These are phyloP conservation scores for Geophilus truncorum DNA, from an alignment of 2,888 invertebrate genomes.

Conservation along the genomic window DNA sequence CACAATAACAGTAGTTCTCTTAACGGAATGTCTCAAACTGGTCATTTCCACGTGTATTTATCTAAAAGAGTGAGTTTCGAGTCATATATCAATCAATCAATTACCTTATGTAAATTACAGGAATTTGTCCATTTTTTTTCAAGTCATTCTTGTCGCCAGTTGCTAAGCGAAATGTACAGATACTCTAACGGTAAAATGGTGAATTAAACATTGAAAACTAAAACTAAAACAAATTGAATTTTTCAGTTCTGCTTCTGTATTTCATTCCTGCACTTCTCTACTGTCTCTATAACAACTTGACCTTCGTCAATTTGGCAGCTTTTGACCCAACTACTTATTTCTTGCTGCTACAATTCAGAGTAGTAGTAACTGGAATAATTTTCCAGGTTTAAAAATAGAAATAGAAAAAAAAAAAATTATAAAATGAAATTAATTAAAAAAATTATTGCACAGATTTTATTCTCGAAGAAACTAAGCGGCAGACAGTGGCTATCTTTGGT, in stretches of 20 bases:
- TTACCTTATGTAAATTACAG: neutral
- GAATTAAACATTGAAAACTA: neutral
- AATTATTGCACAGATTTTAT: constrained; percentile 62
- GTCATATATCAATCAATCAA: too few relatives aligned
- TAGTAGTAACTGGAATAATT: constrained; percentile 83
- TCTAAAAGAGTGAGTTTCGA: constrained; percentile 49
- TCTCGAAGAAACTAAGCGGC: constrained; percentile 69
- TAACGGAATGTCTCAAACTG: constrained; percentile 82
- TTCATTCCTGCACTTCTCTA: constrained; percentile 87
- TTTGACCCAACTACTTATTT: constrained; percentile 95
- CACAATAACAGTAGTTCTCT: constrained; percentile 72
- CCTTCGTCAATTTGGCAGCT: constrained; percentile 80
- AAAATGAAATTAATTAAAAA: neutral
- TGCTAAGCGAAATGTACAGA: constrained; percentile 57
- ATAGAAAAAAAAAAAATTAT: constrained; percentile 21
- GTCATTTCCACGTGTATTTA: constrained; percentile 64
- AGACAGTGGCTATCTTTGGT: constrained; percentile 87
- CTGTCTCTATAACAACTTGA: constrained; percentile 89
- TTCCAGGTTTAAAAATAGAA: constrained; percentile 67
- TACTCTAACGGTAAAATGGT: constrained; percentile 54
- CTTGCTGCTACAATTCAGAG: constrained; percentile 79
- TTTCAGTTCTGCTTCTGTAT: constrained; percentile 67
- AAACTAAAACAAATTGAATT: neutral
- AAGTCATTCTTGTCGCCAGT: constrained; percentile 58
- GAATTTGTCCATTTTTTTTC: constrained; percentile 48